A percentile compares a stretch with the other conserved stretches of the same genome.
These are phyloP conservation scores for Spinus olivaceus DNA, from an alignment of 2,797 vertebrate species.

Conservation along the genomic window DNA sequence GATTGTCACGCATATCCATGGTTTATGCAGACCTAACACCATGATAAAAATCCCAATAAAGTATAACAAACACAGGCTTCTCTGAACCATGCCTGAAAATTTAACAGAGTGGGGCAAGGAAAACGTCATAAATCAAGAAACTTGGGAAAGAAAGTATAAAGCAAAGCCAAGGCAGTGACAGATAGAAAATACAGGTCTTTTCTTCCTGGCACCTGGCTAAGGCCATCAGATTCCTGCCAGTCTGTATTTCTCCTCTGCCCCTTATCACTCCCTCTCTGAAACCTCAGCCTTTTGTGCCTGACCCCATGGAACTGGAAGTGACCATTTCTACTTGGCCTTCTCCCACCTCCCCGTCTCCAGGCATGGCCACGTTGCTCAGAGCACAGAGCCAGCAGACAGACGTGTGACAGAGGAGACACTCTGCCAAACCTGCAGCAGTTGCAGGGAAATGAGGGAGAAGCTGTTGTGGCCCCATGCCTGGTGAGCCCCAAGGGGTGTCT, in stretches of 20 bases:
- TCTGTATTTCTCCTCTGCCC: background rate
- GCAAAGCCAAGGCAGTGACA: background rate
- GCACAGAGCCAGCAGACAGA: background rate
- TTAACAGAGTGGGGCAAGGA: background rate
- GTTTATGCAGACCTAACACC: background rate
- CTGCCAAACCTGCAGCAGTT: fast-evolving
- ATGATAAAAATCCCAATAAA: background rate
- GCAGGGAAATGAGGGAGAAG: background rate
- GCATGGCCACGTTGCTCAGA: fast-evolving
- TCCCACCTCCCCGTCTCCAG: fast-evolving
- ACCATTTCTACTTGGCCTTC: background rate
- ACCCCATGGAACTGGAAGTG: background rate
- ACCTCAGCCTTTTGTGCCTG: background rate
- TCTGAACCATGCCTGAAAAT: background rate
- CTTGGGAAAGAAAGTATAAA: background rate
- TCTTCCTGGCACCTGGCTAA: background rate
- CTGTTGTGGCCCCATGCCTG: fast-evolving
- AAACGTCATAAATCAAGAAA: background rate
- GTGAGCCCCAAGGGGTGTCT: background rate
- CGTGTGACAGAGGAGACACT: fast-evolving
- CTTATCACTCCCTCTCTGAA: background rate
- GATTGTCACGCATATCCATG: background rate
- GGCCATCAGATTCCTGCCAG: background rate
- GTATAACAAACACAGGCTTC: background rate
- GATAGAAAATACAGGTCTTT: background rate